phyloP scores from a whole-genome alignment of 2,888 invertebrate species.

The Lithophane semibrunnea region DNA sequence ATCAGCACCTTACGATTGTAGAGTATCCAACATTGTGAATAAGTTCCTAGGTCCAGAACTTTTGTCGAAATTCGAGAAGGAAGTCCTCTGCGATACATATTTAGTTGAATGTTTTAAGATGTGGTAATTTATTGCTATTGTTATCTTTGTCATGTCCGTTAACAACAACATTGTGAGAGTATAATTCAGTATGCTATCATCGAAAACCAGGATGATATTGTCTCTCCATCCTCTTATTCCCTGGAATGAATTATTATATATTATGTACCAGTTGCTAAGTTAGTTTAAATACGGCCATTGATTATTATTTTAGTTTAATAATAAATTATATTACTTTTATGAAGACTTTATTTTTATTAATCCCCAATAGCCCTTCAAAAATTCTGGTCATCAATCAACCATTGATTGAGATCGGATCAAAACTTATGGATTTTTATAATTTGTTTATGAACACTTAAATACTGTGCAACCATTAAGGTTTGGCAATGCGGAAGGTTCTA shows the following conservation, averaged over 20 bases:
- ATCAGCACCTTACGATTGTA: constrained; percentile 70
- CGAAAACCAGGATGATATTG: not conserved
- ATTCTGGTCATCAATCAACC: constrained; percentile 30
- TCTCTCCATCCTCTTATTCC: not conserved
- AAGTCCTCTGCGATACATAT: constrained; percentile 69
- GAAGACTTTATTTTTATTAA: constrained; percentile 19
- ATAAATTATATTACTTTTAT: constrained; percentile 38
- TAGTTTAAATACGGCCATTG: constrained; percentile 16
- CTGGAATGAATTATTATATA: too few relatives aligned
- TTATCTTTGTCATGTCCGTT: not conserved
- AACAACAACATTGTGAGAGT: not conserved
- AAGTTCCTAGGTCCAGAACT: constrained; percentile 66
- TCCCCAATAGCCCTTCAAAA: not conserved
- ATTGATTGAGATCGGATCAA: constrained; percentile 30
- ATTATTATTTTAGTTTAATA: constrained; percentile 19
- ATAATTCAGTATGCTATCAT: not conserved
- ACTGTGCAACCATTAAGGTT: not conserved
- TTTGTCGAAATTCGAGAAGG: constrained; percentile 71
- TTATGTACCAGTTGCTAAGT: constrained; percentile 9
- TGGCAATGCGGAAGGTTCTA: too few relatives aligned
- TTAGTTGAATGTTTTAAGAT: constrained; percentile 38
- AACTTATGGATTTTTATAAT: constrained; percentile 30
- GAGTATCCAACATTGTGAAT: constrained; percentile 76
- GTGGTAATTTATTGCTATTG: not conserved
- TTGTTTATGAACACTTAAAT: constrained; percentile 14